Conservation (phyloP, 2,113 vertebrate genomes). For the Phaethornis superciliosus region DNA sequence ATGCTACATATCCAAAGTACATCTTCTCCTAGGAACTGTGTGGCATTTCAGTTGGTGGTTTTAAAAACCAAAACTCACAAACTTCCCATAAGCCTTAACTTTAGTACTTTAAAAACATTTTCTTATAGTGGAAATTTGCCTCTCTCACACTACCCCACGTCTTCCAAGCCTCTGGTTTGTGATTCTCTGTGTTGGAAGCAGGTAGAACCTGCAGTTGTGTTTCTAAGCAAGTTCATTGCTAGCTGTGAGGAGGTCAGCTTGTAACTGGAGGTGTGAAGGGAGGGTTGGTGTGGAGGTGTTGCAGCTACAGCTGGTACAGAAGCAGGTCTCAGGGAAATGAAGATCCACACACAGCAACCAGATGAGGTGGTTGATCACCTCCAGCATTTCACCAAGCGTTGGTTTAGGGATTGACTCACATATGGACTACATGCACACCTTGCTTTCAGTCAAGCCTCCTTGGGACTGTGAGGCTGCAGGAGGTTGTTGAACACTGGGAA, state of each 20-base stretch:
- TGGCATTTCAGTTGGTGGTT: neutral
- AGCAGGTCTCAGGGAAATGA: neutral
- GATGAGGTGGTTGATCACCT: rapidly evolving
- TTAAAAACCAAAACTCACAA: neutral
- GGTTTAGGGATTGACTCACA: neutral
- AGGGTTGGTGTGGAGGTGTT: neutral
- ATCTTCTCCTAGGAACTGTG: neutral
- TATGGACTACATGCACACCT: neutral
- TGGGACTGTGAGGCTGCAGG: neutral
- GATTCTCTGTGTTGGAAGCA: neutral
- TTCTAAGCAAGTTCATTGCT: neutral
- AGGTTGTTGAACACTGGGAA: neutral
- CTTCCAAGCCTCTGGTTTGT: neutral
- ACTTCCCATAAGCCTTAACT: neutral
- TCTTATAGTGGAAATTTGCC: neutral
- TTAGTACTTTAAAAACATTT: neutral
- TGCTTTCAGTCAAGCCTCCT: neutral
- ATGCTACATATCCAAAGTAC: neutral
- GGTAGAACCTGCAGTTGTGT: neutral
- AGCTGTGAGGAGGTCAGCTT: neutral
- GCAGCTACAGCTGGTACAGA: neutral
- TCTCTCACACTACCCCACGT: neutral
- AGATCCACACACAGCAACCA: neutral
- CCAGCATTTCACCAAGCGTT: neutral
- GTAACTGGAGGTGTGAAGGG: neutral